Evolutionary conservation across 1,140 invertebrate genomes (phyloP), one percentile per base, ranked within the genome.

Genomic region (Teleogryllus occipitalis): DNA sequence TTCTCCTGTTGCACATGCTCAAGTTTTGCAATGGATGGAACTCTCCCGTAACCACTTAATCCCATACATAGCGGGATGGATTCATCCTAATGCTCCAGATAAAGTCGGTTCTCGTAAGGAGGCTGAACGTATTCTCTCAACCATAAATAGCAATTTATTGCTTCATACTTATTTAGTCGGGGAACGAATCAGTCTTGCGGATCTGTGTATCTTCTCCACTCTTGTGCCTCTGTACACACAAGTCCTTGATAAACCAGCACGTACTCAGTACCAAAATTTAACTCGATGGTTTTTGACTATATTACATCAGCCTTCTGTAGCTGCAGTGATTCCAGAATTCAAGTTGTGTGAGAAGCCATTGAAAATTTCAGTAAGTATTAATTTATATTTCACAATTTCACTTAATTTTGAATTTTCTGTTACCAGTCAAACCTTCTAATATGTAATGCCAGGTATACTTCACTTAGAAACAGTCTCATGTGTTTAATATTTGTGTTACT

Each of bases 201-300:
- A 95, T 86, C 90, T 95, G 81, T 85, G 87, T 47, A 85, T 95
- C 18, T 90, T 90, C 80, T 88, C 89, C 79, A 87, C 89, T 80
- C 83, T 95, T 22, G 47, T 86, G 22, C 88, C 90, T n/a, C 84
- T 92, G 7, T 93, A 90, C 83, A 86, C 91, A 85, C 82, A 90
- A 81, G 87, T 89, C 75, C 84, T 89, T 18, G 85, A 86, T 82
- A 48, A 81, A 7, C 80, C 83, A 18, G 82, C 85, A 79, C 87
- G 89, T 76, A 86, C 88, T 78, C 85, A 87, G 47, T 92, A 87
- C 83, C 79, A 81, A 10, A 92, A 93, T 85, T 84, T 91, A 5
- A 90, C 88, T 78, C 87, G 93, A 81, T 95, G 93, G 93, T 95
- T 94, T 83, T 87, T 85, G 39, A 95, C 92, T 8, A 86, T 94